Evolutionary conservation across 2,888 invertebrate genomes (phyloP), one percentile per base, ranked within the genome.

Genomic region (Gastrophysa polygoni): DNA sequence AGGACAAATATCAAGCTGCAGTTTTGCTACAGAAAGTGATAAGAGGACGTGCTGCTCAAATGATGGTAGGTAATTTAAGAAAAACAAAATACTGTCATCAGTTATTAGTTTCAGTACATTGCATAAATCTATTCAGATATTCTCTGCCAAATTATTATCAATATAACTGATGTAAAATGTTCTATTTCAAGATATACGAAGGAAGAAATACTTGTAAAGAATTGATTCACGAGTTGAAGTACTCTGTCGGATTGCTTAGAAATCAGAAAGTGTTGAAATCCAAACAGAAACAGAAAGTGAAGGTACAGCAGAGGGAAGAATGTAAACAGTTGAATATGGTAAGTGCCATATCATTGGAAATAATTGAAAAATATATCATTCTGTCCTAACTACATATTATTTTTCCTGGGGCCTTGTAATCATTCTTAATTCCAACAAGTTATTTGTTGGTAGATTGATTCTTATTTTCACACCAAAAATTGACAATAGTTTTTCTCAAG

Each of bases 31-130:
- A 92, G 76, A 87, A 86, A 74, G 80, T 90, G 24, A 82, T 92
- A 1, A 81, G 88, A 65, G 92, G 92, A 1, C 82, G 92, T 17
- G 90, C 91, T 5, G 85, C 89, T 14, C 92, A 92, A 80, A 87
- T 84, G 69, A 80, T 90, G 85, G 90, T 90, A 79, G 77, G 49
- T 34, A 32, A n/a, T 14, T n/a, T n/a, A n/a, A n/a, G n/a, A n/a
- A n/a, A n/a, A n/a, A n/a, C n/a, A n/a, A n/a, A n/a, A n/a, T n/a
- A n/a, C n/a, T n/a, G n/a, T n/a, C n/a, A n/a, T n/a, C n/a, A n/a
- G n/a, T n/a, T n/a, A n/a, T n/a, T n/a, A n/a, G n/a, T n/a, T n/a
- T n/a, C n/a, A n/a, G n/a, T n/a, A n/a, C n/a, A n/a, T n/a, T n/a
- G n/a, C n/a, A n/a, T n/a, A n/a, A n/a, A n/a, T n/a, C n/a, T n/a